Base-by-base conservation (phyloP, 2,797 vertebrate species). In the Spinus pinus region DNA sequence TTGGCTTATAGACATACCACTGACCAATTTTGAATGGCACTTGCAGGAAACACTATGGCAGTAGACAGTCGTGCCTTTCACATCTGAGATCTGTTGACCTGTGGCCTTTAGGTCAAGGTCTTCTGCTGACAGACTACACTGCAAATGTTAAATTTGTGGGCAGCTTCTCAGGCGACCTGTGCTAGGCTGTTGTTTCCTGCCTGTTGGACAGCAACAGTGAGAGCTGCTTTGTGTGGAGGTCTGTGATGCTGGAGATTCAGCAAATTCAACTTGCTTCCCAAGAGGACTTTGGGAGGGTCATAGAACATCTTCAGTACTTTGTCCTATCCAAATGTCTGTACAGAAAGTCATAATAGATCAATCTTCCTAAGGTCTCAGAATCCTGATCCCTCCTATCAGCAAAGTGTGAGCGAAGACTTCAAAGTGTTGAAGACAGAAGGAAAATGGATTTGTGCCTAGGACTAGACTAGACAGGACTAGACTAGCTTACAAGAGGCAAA, bases 391-490 rank as follows among this genome's bases (percentile, higher is more conserved):
- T 69, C 28, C 42, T 58, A 50, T 30, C 50, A 86, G 6, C 30
- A 23, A 7, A 88, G 17, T 5, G 93, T 61, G 44, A 96, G 92
- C 58, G 84, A 86, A 64, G 95, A 49, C 53, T 72, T 91, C 42
- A 12, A 67, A 62, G 25, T 18, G 16, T n/a, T 67, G n/a, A 37
- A 57, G 35, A 33, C 20, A 72, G 33, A 70, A 64, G 51, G 13
- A 71, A 78, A 42, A 46, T 44, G 22, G 41, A 51, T 78, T 86
- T 91, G 35, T 88, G 39, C 54, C 33, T 65, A 35, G 35, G 35
- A 35, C 35, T 35, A 35, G 35, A 35, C 35, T 35, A 25, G 37
- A 14, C 66, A 57, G 62, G 74, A 74, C 25, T 22, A 69, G 42
- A n/a, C 31, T 84, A 44, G 31, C 28, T 94, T 81, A 93, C 30